phyloP scores from a whole-genome alignment of 1,140 invertebrate species.

The Brachionus asplanchnoidis region DNA sequence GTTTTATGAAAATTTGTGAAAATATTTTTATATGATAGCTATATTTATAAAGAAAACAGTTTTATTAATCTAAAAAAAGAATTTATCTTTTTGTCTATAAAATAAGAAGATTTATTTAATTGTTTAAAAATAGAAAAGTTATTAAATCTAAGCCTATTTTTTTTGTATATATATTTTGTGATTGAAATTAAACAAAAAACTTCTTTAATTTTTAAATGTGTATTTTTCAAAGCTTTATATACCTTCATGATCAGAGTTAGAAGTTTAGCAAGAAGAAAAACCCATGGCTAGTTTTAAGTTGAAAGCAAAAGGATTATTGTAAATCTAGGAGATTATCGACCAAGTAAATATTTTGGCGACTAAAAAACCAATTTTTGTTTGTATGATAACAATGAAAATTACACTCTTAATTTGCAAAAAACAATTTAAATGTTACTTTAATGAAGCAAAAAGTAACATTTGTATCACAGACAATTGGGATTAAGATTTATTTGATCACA shows the following conservation, averaged over 20 bases:
- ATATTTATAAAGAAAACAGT: constrained; percentile 20
- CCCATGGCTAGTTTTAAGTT: not conserved
- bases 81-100: not conserved
- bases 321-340: not conserved
- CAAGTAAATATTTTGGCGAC: not conserved
- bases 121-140: not conserved
- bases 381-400: not conserved
- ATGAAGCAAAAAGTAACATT: not conserved
- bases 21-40: not conserved
- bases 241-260: not conserved
- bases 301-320: not conserved
- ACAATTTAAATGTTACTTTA: not conserved
- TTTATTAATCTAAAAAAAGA: not conserved
- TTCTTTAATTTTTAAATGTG: not conserved
- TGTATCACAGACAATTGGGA: not conserved
- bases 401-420: not conserved
- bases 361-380: not conserved
- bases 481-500: not conserved
- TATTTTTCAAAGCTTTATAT: not conserved
- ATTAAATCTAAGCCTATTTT: not conserved
- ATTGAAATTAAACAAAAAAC: not conserved
- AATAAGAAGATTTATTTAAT: not conserved
- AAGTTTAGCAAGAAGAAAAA: not conserved
- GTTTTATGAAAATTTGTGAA: not conserved
- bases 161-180: not conserved